phyloP scores from a whole-genome alignment of 2,113 vertebrate genomes.

The Abramis brama region DNA sequence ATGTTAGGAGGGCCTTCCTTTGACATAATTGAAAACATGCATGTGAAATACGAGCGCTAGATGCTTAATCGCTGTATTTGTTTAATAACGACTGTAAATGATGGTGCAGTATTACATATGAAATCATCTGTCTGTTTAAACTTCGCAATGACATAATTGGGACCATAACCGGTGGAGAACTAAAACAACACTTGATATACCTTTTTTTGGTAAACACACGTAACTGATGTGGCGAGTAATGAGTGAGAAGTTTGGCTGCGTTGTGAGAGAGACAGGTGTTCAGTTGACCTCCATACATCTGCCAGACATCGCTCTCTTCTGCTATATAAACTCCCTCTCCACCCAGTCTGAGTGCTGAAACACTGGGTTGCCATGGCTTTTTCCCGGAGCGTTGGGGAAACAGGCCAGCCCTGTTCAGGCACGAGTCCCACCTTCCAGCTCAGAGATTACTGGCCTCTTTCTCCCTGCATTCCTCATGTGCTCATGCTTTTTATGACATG shows the following conservation, averaged over 20 bases:
- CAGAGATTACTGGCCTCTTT: slow-evolving; percentile 45
- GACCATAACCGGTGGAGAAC: slow-evolving; percentile 15
- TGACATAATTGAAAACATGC: slow-evolving; percentile 29
- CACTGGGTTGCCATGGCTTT: slow-evolving; percentile 62
- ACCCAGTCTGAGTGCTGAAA: slow-evolving; percentile 50
- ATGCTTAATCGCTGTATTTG: slow-evolving; percentile 29
- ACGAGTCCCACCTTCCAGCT: slow-evolving; percentile 32
- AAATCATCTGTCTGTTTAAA: slow-evolving; percentile 34
- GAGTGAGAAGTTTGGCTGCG: not conserved
- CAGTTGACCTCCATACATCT: slow-evolving; percentile 56
- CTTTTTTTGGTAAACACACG: not conserved
- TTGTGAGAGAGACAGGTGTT: slow-evolving; percentile 62
- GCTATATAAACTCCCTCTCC: slow-evolving; percentile 24
- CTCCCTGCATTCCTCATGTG: slow-evolving; percentile 43
- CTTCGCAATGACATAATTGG: not conserved
- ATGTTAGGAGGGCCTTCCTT: slow-evolving; percentile 29
- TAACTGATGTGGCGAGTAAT: slow-evolving; percentile 41
- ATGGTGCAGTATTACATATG: slow-evolving; percentile 17
- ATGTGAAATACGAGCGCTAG: slow-evolving; percentile 16
- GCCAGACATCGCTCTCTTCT: slow-evolving; percentile 19
- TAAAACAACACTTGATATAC: slow-evolving; percentile 3
- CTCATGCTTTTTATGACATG: slow-evolving; percentile 19
- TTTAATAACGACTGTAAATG: slow-evolving; percentile 26
- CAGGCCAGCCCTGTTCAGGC: slow-evolving; percentile 38
- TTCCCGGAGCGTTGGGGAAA: slow-evolving; percentile 57